Conservation (phyloP, 1,140 invertebrate species). For the Arion vulgaris region DNA sequence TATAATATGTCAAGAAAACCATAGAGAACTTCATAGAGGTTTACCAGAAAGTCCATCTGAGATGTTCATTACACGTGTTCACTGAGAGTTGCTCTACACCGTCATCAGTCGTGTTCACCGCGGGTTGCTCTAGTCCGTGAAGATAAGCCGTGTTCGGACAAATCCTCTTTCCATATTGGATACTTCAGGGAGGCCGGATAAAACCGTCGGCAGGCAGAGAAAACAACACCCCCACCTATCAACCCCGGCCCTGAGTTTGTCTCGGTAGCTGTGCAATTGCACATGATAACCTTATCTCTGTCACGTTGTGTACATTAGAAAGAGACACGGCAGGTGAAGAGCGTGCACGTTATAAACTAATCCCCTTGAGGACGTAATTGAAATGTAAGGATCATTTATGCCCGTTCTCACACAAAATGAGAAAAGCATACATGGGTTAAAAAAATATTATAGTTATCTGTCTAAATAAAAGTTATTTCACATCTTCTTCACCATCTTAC, state of each 20-base stretch:
- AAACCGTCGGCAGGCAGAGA: neutral
- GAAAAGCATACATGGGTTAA: too few species aligned
- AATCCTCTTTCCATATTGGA: constrained; percentile 19
- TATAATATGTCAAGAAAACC: too few species aligned
- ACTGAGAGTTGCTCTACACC: neutral
- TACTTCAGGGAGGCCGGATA: neutral
- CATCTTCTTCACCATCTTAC: too few species aligned
- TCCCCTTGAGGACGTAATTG: neutral
- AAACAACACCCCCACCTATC: too few species aligned
- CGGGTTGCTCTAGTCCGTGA: neutral
- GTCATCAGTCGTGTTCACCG: neutral
- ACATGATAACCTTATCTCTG: constrained; percentile 10
- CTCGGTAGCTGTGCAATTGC: constrained; percentile 22
- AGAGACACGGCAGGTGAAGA: constrained; percentile 19
- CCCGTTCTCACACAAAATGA: neutral
- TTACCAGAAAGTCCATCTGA: neutral
- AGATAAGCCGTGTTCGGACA: neutral
- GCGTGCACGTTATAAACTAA: constrained; percentile 4
- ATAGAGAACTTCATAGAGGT: neutral
- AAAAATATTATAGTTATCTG: too few species aligned
- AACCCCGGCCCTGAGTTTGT: neutral
- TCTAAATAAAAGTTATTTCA: too few species aligned
- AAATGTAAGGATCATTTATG: neutral
- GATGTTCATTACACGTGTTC: neutral
- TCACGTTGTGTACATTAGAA: neutral